Base-by-base conservation (phyloP, 2,888 invertebrate genomes). In the Amblyteles armatorius region DNA sequence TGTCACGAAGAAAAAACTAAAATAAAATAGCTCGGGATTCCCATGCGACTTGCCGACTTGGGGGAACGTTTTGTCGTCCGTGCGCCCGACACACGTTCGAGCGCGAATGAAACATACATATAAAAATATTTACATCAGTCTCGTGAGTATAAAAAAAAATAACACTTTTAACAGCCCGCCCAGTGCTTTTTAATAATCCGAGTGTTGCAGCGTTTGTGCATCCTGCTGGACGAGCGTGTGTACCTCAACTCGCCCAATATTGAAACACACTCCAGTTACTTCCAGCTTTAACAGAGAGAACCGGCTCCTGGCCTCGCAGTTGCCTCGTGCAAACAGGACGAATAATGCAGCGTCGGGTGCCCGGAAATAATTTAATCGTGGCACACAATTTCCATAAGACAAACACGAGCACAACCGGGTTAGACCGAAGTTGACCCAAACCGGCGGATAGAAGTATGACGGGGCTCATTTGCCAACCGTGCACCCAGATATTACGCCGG, bases 371-470 rank as follows among this genome's bases (percentile, higher is more conserved):
- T 55, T 78, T 44, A 11, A 29, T 48, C 33, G 44, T 44, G 40
- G 78, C 44, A 69, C 57, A 69, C 69, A 48, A 69, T 69, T 78
- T 19, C 13, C n/a, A 69, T 69, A 57, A 60, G 44, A 78, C 57
- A 78, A 44, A 69, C 40, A 57, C 11, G 13, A 13, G 26, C 11
- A 26, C 26, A 26, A 57, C 22, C 11, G 57, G 13, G 26, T 22
- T 57, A 57, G 22, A 57, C 52, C 13, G 13, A 22, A 57, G 26
- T 57, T 4, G 57, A 57, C 57, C 22, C 44, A 1, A 44, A 44
- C 16, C 19, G 26, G 9, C 44, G 40, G 5, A 40, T 44, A 11
- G 4, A 22, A 22, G 11, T 19, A 13, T 6, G 9, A 44, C 19
- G 48, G 26, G 44, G 11, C 22, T 19, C 5, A 5, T 68, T 48